Evolutionary conservation across 2,797 vertebrate genomes (phyloP).

Genomic region (Percopsis omiscomaycus): DNA sequence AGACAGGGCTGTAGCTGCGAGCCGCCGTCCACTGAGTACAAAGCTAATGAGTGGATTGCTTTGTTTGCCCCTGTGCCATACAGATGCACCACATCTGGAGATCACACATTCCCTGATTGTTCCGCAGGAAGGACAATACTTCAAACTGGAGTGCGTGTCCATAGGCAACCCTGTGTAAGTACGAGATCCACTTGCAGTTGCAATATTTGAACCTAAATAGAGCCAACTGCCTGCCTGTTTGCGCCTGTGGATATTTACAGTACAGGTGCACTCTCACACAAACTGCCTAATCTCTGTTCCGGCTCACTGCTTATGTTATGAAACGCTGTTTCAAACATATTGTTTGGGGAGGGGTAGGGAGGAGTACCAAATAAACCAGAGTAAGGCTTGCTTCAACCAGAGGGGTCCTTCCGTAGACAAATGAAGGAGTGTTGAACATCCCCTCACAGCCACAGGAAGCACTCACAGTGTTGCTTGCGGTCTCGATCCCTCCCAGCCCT

Average conservation of each 20-base stretch:
- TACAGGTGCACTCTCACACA: too few species aligned
- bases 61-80: conserved; percentile 39
- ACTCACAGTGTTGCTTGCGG: neutral
- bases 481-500: conserved; percentile 77
- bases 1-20: conserved; percentile 54
- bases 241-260: too few species aligned
- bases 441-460: too few species aligned
- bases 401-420: too few species aligned
- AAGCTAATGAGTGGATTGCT: conserved; percentile 46
- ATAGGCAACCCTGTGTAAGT: conserved; percentile 99
- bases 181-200: conserved; percentile 11
- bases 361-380: too few species aligned
- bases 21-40: conserved; percentile 49
- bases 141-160: conserved; percentile 95
- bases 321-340: too few species aligned
- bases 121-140: conserved; percentile 95
- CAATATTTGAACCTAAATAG: neutral
- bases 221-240: too few species aligned
- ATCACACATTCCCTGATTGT: conserved; percentile 88
- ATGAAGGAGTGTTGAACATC: too few species aligned
- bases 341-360: too few species aligned
- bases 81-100: conserved; percentile 91
- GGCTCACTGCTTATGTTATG: too few species aligned
- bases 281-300: too few species aligned
- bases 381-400: too few species aligned